These are phyloP conservation scores for Pocillopora meandrina DNA, from an alignment of 92 coral and sea anemone genomes.

Conservation along the genomic window DNA sequence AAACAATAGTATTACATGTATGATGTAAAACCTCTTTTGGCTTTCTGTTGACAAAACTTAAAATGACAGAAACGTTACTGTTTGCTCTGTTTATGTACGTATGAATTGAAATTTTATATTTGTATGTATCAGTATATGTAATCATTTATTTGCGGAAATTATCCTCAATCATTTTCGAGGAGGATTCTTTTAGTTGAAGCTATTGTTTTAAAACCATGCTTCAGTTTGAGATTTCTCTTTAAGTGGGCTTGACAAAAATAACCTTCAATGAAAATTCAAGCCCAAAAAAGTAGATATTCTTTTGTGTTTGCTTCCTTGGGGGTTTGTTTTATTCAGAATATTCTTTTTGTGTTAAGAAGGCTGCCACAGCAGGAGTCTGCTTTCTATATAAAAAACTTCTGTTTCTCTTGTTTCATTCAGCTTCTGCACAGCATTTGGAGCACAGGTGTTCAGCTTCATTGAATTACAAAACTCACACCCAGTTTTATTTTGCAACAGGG, in stretches of 20 bases:
- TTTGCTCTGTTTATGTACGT: constrained; percentile 5
- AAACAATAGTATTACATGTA: too few species aligned
- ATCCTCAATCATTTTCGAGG: background rate
- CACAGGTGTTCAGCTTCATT: constrained; percentile 15
- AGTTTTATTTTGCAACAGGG: constrained; percentile 53
- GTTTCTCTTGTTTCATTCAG: constrained; percentile 1
- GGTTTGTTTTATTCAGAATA: constrained; percentile 9
- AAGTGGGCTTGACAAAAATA: background rate
- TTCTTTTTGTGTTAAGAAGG: background rate
- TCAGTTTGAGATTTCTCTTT: background rate
- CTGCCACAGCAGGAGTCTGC: constrained; percentile 15
- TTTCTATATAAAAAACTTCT: constrained; percentile 16
- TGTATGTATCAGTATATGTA: background rate
- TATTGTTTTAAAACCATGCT: background rate
- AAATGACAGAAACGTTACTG: background rate
- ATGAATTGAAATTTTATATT: background rate
- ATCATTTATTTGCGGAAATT: background rate
- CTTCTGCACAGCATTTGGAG: background rate
- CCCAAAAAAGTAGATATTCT: constrained; percentile 1
- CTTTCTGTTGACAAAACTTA: background rate
- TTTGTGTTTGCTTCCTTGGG: constrained; percentile 24
- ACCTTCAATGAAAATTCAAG: background rate
- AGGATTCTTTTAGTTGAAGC: background rate
- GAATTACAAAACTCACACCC: constrained; percentile 2
- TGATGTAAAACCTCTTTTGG: background rate